These are phyloP conservation scores for Emydocephalus ijimae DNA, from an alignment of 2,113 vertebrate species.

Conservation along the genomic window DNA sequence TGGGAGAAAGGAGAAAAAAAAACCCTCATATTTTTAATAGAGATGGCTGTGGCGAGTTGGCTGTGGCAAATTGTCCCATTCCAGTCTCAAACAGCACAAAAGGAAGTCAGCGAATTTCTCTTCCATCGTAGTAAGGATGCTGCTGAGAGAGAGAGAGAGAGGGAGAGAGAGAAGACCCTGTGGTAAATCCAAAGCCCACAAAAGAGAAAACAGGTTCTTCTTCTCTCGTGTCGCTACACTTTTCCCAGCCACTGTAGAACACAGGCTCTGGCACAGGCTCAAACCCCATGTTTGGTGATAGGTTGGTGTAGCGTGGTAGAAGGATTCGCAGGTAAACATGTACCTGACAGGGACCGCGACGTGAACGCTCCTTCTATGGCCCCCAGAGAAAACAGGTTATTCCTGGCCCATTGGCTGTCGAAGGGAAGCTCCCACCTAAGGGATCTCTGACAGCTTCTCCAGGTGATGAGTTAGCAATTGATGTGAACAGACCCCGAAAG, in stretches of 20 bases:
- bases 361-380: too few species aligned
- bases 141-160: background rate
- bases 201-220: background rate
- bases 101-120: background rate
- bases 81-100: background rate
- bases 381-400: background rate
- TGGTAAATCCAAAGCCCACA: background rate
- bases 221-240: too few species aligned
- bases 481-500: constrained; percentile 31
- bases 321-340: too few species aligned
- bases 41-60: too few species aligned
- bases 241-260: too few species aligned
- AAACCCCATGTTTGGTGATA: too few species aligned
- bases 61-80: background rate
- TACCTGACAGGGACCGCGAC: too few species aligned
- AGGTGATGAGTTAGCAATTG: constrained; percentile 23
- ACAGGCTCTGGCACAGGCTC: too few species aligned
- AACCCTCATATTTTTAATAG: too few species aligned
- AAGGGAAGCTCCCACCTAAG: background rate
- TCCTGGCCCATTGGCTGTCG: background rate
- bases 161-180: too few species aligned
- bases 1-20: too few species aligned
- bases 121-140: background rate
- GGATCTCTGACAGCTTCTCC: background rate
- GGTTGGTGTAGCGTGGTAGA: too few species aligned